Evolutionary conservation across 2,113 vertebrate genomes (phyloP), one percentile per base, ranked within the genome.

Genomic region (Hirundichthys speculiger): DNA sequence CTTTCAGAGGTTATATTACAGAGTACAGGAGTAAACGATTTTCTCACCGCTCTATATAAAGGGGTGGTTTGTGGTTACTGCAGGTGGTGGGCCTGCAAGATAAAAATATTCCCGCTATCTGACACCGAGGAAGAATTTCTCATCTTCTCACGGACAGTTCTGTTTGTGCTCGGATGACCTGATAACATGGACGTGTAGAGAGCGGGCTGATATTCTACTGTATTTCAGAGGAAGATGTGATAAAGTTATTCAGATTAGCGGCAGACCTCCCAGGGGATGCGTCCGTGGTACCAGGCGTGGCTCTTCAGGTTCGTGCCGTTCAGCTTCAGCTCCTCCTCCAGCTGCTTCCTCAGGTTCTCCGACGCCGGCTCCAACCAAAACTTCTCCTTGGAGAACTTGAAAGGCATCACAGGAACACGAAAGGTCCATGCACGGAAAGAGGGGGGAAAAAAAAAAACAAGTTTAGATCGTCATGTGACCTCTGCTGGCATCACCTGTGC

Each of bases 351-450:
- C 50, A 94, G 54, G 5, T 10, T 94, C 79, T 98, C 96, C 0
- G 95, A 91, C 0, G 94, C 93, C 0, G 93, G 92, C 68, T 96
- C 96, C 0, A 96, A 78, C 77, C 96, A 96, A 75, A 95, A 95
- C 81, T 94, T 95, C 78, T 95, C 97, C 87, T 95, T 97, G 80
- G 95, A 98, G 90, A 98, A 98, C 96, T 98, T 88, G 8, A 77
- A 78, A 40, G 38, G 15, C 79, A 85, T 84, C 68, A 73, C 72
- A 70, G 25, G n/a, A 2, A 10, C 6, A 34, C 6, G 30, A 34
- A 10, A 34, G 30, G n/a, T n/a, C n/a, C n/a, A n/a, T n/a, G n/a
- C n/a, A n/a, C n/a, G n/a, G 11, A 34, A 8, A 8, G 8, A 27
- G 8, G 8, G 27, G 8, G 27, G 8, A 27, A 27, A 8, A 34